A percentile compares a stretch with the other conserved stretches of the same genome.
Conservation (phyloP, 2,797 vertebrate species). For the Hemibagrus guttatus region DNA sequence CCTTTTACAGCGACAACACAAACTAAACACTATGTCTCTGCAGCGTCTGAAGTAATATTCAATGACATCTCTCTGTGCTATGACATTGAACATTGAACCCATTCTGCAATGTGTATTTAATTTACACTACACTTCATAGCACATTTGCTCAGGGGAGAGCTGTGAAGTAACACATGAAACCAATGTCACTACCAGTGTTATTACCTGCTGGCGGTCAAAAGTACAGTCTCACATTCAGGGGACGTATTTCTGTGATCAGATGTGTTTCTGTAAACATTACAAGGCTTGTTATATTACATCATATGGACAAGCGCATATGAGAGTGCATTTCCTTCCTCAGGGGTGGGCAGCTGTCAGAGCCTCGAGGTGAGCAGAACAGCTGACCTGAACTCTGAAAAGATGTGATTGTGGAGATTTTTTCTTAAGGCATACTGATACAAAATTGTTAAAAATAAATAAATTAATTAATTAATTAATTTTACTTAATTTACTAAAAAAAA, state of each 20-base stretch:
- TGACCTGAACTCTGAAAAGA: constrained; percentile 29
- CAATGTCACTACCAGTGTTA: constrained; percentile 16
- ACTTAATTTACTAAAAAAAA: too few relatives aligned
- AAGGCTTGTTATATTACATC: constrained; percentile 44
- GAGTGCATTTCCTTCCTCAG: constrained; percentile 36
- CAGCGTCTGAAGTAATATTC: neutral
- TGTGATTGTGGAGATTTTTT: neutral
- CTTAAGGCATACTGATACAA: neutral
- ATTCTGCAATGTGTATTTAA: neutral
- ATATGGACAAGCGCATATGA: constrained; percentile 44
- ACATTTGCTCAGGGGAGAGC: neutral
- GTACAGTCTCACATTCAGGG: constrained; percentile 23
- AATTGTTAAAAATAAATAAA: too few relatives aligned
- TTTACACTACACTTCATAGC: neutral
- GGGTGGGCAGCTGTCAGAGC: constrained; percentile 51
- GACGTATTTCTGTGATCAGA: constrained; percentile 1
- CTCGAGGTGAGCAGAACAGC: constrained; percentile 46
- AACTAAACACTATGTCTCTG: neutral
- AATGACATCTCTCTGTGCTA: neutral
- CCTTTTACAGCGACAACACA: neutral
- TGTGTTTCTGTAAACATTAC: constrained; percentile 46
- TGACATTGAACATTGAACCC: neutral
- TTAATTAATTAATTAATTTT: too few relatives aligned
- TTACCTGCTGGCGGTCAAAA: constrained; percentile 52
- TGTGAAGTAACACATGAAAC: constrained; percentile 30